These are phyloP conservation scores for Cotesia glomerata DNA, from an alignment of 1,140 invertebrate genomes.

Conservation along the genomic window DNA sequence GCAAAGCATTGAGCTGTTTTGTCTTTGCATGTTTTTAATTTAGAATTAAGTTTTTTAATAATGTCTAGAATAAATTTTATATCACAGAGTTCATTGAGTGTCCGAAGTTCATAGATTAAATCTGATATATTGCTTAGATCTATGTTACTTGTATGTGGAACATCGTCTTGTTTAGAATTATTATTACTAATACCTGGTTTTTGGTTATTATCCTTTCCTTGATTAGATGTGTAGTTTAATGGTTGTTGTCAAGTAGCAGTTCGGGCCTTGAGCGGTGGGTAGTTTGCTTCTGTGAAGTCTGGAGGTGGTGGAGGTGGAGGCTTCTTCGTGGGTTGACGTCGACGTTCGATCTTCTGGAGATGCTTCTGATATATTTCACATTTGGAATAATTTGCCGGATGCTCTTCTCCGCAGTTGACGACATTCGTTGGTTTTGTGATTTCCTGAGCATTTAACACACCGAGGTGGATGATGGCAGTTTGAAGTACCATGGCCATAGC, in stretches of 20 bases:
- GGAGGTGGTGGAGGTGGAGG: too few relatives aligned
- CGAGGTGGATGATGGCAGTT: constrained; percentile 25
- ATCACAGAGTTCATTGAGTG: not conserved
- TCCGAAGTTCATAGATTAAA: not conserved
- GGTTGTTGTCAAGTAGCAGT: too few relatives aligned
- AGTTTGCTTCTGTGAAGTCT: too few relatives aligned
- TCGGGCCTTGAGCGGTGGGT: too few relatives aligned
- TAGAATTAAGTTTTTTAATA: constrained; percentile 6
- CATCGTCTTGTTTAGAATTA: not conserved
- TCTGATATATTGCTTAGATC: not conserved
- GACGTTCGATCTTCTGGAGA: not conserved
- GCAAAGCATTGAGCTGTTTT: not conserved
- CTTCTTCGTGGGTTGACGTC: not conserved
- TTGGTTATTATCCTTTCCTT: too few relatives aligned
- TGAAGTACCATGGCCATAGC: constrained; percentile 22
- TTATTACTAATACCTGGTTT: too few relatives aligned
- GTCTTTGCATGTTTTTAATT: not conserved
- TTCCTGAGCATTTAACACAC: constrained; percentile 32
- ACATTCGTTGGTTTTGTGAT: constrained; percentile 15
- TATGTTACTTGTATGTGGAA: not conserved
- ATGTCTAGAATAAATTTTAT: not conserved
- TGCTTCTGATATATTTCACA: constrained; percentile 17
- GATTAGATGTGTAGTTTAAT: too few relatives aligned
- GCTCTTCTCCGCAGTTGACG: constrained; percentile 29
- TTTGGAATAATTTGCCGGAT: constrained; percentile 24